Evolutionary conservation across 2,113 vertebrate genomes (phyloP).

Genomic region (Neotoma lepida): DNA sequence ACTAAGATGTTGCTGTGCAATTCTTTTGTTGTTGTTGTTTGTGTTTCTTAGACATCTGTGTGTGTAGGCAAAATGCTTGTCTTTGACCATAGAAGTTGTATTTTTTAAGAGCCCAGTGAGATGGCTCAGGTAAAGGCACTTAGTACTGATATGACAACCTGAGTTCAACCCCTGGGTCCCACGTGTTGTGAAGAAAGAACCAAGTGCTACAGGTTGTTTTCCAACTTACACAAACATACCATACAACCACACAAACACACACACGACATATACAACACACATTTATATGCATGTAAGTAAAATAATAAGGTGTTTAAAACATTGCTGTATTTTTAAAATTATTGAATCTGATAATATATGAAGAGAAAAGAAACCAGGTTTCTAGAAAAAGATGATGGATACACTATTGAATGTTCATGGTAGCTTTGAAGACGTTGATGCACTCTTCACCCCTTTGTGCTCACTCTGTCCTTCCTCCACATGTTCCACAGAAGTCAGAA

Average conservation of each 20-base stretch:
- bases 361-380: constrained; percentile 5
- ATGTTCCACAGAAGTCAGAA: not conserved
- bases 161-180: not conserved
- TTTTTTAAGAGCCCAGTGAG: not conserved
- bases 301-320: not conserved
- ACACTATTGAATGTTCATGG: not conserved
- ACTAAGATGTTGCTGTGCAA: not conserved
- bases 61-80: not conserved
- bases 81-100: constrained; percentile 20
- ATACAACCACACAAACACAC: not conserved
- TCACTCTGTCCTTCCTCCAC: not conserved
- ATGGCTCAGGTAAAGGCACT: not conserved
- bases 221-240: not conserved
- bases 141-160: not conserved
- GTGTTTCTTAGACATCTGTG: not conserved
- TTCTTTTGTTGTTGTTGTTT: not conserved
- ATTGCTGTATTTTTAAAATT: not conserved
- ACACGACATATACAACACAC: not conserved
- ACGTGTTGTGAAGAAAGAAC: not conserved
- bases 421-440: not conserved
- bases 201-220: not conserved
- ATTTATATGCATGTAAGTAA: not conserved
- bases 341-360: not conserved
- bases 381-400: not conserved
- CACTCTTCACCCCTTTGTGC: not conserved